phyloP scores from a whole-genome alignment of 2,797 vertebrate species.

The Gadopsis marmoratus region DNA sequence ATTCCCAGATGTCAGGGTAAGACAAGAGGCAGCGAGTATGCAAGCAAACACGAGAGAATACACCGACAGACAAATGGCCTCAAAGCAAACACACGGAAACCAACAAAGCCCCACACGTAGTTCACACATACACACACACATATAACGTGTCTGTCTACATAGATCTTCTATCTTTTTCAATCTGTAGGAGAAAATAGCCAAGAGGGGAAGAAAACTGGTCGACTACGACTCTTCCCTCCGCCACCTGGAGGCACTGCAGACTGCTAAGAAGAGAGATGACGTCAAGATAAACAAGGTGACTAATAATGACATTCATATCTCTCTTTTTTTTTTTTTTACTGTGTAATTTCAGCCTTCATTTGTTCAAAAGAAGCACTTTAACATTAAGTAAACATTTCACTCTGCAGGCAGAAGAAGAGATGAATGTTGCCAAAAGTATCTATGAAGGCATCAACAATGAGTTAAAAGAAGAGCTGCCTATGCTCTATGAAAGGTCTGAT shows the following conservation, averaged over 20 bases:
- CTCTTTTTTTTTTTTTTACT: neutral
- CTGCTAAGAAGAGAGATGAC: slow-evolving; percentile 94
- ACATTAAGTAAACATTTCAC: neutral
- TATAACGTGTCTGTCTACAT: neutral
- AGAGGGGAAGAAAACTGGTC: slow-evolving; percentile 94
- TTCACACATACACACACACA: neutral
- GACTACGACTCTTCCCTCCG: slow-evolving; percentile 95
- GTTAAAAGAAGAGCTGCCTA: slow-evolving; percentile 91
- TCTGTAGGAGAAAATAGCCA: slow-evolving; percentile 92
- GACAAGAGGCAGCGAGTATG: neutral
- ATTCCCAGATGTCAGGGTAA: slow-evolving; percentile 93
- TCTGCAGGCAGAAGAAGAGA: slow-evolving; percentile 91
- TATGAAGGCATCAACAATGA: slow-evolving; percentile 93
- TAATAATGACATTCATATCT: neutral
- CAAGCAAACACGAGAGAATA: slow-evolving; percentile 25
- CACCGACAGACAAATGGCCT: slow-evolving; percentile 25
- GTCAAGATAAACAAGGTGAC: slow-evolving; percentile 93
- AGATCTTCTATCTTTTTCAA: slow-evolving; percentile 1
- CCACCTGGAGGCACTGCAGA: slow-evolving; percentile 93
- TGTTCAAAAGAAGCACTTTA: slow-evolving; percentile 3
- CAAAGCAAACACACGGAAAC: slow-evolving; percentile 39
- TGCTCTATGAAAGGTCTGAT: slow-evolving; percentile 82
- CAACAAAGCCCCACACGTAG: slow-evolving; percentile 12
- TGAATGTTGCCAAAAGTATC: slow-evolving; percentile 86
- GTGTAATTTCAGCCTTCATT: neutral